Evolutionary conservation across 2,113 vertebrate species (phyloP).

Genomic region (Mustela nigripes): DNA sequence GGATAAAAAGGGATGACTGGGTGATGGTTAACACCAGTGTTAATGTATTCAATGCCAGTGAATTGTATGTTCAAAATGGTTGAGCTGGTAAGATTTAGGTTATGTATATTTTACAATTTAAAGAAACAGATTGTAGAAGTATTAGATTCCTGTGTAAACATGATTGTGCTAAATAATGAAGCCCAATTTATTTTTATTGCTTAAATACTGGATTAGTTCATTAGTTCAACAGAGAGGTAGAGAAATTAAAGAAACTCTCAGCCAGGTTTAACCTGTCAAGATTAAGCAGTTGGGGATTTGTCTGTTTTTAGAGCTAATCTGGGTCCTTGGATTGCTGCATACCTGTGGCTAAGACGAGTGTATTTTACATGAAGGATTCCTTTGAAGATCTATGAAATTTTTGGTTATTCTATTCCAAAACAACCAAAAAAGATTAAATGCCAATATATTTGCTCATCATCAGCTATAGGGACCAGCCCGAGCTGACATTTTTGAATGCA

Average conservation of each 20-base stretch:
- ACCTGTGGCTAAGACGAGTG: background rate
- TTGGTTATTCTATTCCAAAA: background rate
- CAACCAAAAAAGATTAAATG: background rate
- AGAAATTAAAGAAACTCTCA: background rate
- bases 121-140: background rate
- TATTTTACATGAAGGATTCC: background rate
- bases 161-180: background rate
- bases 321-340: background rate
- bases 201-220: background rate
- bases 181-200: background rate
- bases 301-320: background rate
- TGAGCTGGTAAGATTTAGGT: background rate
- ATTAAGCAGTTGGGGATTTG: background rate
- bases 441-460: background rate
- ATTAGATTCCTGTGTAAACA: background rate
- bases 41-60: background rate
- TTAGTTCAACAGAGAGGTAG: background rate
- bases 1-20: background rate
- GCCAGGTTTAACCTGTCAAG: background rate
- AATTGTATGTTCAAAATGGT: background rate
- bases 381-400: background rate
- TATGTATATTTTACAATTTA: background rate
- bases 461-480: background rate
- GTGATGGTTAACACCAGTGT: background rate
- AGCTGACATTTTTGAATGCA: background rate